A percentile compares a stretch with the other conserved stretches of the same genome.
phyloP scores from a whole-genome alignment of 2,797 vertebrate species.

The Fistularia commersonii region DNA sequence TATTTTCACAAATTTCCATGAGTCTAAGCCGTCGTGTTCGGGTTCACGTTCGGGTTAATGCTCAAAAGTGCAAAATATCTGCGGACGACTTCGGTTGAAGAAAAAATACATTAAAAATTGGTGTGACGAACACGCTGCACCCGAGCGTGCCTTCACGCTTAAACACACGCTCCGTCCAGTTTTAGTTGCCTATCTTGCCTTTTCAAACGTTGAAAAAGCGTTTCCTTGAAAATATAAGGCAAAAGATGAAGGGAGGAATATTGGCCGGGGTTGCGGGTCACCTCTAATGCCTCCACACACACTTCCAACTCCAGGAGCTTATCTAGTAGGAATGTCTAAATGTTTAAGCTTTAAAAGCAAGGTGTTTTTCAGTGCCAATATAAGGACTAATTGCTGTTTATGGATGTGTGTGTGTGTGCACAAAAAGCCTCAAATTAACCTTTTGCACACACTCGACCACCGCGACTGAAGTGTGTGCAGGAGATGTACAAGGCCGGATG shows the following conservation, averaged over 20 bases:
- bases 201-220: neutral
- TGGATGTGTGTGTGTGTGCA: neutral
- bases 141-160: neutral
- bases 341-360: conserved; percentile 71
- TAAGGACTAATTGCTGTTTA: conserved; percentile 32
- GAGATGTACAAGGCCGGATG: conserved; percentile 13
- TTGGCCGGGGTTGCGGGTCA: conserved; percentile 32
- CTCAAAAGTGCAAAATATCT: no score
- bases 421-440: conserved; percentile 44
- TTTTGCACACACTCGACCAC: conserved; percentile 14
- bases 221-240: conserved; percentile 5
- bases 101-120: no score
- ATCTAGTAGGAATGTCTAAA: conserved; percentile 72
- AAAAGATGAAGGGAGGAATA: neutral
- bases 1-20: no score
- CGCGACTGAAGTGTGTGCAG: conserved; percentile 22
- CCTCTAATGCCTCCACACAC: conserved; percentile 44
- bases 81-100: no score
- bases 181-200: neutral
- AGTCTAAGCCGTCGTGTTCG: no score
- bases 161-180: neutral
- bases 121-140: no score
- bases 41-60: no score
- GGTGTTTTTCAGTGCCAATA: conserved; percentile 32
- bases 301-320: conserved; percentile 58